Base-by-base conservation (phyloP, 2,888 invertebrate genomes). In the Drosophila prolongata region DNA sequence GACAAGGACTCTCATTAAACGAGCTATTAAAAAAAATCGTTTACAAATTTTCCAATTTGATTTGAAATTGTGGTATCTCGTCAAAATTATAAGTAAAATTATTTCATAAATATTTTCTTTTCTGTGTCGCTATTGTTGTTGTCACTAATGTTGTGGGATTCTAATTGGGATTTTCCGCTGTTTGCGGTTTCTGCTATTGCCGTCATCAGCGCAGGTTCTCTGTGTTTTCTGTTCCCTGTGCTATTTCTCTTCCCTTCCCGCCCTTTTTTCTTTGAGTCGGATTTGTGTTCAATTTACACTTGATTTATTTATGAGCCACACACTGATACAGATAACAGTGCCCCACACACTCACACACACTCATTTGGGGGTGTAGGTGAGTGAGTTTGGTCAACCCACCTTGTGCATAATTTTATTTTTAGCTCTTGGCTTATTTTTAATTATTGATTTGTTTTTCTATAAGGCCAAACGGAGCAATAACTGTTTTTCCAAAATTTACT, bases 381-480 rank as follows among this genome's bases (percentile, higher is more conserved):
- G 16, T 47, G 53, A 37, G 53, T 65, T 58, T 49, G 43, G 44
- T 42, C 44, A 60, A 68, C 34, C 68, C 69, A 71, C 62, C 54
- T 72, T 78, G 70, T 66, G 61, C 60, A 59, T 66, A 52, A 57
- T 68, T 75, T 71, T 87, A 87, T 89, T 89, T 84, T 79, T 87
- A 84, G 79, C 57, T 50, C 40, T 44, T 53, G 70, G 68, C 46
- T 76, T 89, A 81, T 84, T 84, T 81, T 87, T 73, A 76, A 77
- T 64, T 81, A 87, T 89, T 59, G 83, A 88, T 87, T 87, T 68
- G 37, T 47, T 38, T 44, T 42, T 42, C 27, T 27, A 27, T 52
- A 37, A 35, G 13, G 11, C 6, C n/a, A 37, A 50, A 46, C 19
- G 58, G n/a, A 56, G 13, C 34, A 40, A 27, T 16, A 16, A 16